Base-by-base conservation (phyloP, 2,888 invertebrate species). In the Leptopilina syphax region DNA sequence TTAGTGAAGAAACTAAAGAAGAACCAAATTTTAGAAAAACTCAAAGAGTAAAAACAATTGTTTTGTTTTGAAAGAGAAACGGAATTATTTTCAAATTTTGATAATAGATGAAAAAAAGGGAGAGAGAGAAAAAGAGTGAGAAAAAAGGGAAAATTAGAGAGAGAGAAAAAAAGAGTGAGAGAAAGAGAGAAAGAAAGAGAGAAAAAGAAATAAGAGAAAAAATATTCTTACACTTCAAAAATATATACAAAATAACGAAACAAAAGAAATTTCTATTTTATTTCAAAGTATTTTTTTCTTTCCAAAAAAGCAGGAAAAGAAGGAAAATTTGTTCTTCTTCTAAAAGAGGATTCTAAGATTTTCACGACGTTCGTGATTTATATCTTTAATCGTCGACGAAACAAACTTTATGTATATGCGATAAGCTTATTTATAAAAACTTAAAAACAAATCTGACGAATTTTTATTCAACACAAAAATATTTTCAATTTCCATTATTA, bases 341-440 rank as follows among this genome's bases (percentile, higher is more conserved):
- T 9, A 34, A 73, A 54, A 73, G 73, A 57, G 73, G 54, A 73
- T 70, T 50, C 50, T 54, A 70, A 70, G 27, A 70, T 73, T 77
- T 34, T 63, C 63, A 65, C 63, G 65, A 77, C 13, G 50, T 77
- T 65, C 77, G 60, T 79, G 77, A 79, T 81, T 79, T 66, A 81
- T 13, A 44, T 27, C 47, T 63, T 47, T 54, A 78, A 50, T 50
- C 60, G 77, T 63, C 77, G 81, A 73, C 76, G 63, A 82, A 77
- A 83, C 73, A 83, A 79, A 81, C 83, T 86, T 87, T 85, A 85
- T 87, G 86, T 87, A 86, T 66, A 83, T 83, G 84, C 81, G 78
- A 81, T 82, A 68, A 83, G 79, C 84, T 87, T 87, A 83, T 77
- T 83, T 86, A 87, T 87, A 87, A 87, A 87, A 86, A 80, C 67